Evolutionary conservation across 2,797 vertebrate genomes (phyloP).

Genomic region (Artibeus lituratus): DNA sequence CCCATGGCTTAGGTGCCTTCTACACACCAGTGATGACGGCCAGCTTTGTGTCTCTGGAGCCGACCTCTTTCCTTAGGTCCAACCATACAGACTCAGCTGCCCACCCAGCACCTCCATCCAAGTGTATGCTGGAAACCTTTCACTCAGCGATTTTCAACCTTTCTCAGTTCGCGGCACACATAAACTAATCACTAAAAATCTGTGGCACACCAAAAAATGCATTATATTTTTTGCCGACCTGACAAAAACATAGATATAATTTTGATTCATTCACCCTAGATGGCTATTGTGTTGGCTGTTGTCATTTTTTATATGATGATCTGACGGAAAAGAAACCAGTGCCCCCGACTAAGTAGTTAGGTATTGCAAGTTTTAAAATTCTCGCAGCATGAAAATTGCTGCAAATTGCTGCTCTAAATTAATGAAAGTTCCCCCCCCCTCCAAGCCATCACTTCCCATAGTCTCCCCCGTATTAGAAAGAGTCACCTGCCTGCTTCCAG

Average conservation of each 20-base stretch:
- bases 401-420: neutral
- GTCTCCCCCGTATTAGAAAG: neutral
- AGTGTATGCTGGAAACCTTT: neutral
- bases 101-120: neutral
- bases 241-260: neutral
- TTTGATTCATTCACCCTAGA: neutral
- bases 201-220: neutral
- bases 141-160: neutral
- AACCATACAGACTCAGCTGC: neutral
- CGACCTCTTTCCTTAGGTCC: neutral
- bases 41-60: neutral
- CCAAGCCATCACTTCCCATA: neutral
- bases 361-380: neutral
- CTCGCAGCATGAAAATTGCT: neutral
- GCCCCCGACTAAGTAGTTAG: neutral
- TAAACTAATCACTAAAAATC: neutral
- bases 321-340: neutral
- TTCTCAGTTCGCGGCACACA: neutral
- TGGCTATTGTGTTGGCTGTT: neutral
- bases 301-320: neutral
- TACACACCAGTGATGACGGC: neutral
- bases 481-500: neutral
- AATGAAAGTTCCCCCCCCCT: neutral
- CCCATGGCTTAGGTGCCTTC: neutral
- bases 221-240: neutral